These are phyloP conservation scores for Pseudopipra pipra DNA, from an alignment of 2,113 vertebrate genomes.

Conservation along the genomic window DNA sequence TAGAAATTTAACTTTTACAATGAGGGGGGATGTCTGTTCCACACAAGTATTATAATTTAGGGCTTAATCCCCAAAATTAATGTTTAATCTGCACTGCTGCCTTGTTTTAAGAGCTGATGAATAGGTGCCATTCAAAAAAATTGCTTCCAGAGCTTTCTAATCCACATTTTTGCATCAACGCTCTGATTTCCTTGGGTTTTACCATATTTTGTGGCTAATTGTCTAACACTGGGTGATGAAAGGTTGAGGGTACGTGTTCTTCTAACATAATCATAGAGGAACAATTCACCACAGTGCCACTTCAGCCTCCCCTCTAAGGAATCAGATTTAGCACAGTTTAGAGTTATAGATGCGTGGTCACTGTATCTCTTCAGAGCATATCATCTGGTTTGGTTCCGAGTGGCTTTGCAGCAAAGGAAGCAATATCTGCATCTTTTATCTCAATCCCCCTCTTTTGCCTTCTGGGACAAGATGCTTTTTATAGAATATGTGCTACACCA, in stretches of 20 bases:
- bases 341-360: slow-evolving; percentile 35
- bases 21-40: background rate
- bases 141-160: slow-evolving; percentile 28
- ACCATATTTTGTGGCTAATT: slow-evolving; percentile 15
- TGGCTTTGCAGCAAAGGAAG: background rate
- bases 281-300: slow-evolving; percentile 18
- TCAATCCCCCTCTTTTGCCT: background rate
- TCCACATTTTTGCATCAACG: slow-evolving; percentile 19
- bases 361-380: background rate
- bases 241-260: slow-evolving; percentile 25
- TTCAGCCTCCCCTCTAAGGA: background rate
- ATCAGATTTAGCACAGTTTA: slow-evolving; percentile 44
- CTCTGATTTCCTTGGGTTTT: slow-evolving; percentile 34
- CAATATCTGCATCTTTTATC: background rate
- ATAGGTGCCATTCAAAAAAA: slow-evolving; percentile 25
- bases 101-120: slow-evolving; percentile 29
- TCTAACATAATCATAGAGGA: slow-evolving; percentile 51
- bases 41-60: slow-evolving; percentile 11
- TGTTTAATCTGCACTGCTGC: slow-evolving; percentile 29
- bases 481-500: background rate
- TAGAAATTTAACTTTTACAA: slow-evolving; percentile 15
- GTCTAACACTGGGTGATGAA: background rate
- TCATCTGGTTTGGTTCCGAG: background rate
- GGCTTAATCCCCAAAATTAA: slow-evolving; percentile 56
- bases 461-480: slow-evolving; percentile 7